Evolutionary conservation across 2,797 vertebrate species (phyloP), one percentile per base, ranked within the genome.

Genomic region (Chloroceryle amazona): DNA sequence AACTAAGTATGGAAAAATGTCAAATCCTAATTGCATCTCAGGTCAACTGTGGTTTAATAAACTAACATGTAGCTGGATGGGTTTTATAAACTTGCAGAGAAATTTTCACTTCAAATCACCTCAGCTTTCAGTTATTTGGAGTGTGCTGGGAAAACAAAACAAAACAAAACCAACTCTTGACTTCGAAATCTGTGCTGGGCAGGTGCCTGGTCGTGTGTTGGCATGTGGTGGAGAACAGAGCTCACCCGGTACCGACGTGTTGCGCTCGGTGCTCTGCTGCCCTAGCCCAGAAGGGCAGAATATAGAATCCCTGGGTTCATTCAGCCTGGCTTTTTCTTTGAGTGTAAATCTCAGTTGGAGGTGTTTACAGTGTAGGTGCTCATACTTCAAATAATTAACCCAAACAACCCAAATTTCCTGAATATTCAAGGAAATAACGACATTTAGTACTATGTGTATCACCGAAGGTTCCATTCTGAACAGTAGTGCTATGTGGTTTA

Each of bases 1-100:
- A 98, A 98, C 97, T 97, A 98, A 98, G 97, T 98, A 98, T 98
- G 97, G 97, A 98, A 98, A 98, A 98, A 98, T 80, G 98, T 98
- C 96, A 98, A 95, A 97, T 98, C 98, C 97, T 98, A 97, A 98
- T 98, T 98, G 96, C 98, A 97, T 98, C 97, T 95, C 95, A 98
- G 97, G 97, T 97, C 91, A 97, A 79, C 97, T 96, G 97, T 98
- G 97, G 97, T 97, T 97, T 95, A 97, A 97, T 97, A 98, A 96
- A 97, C 92, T 91, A 61, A 93, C 47, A 21, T 74, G 73, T 90
- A 87, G 85, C 87, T 96, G 97, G 91, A 97, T 96, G 93, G 97
- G 90, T 93, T 96, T 95, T 96, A 95, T 57, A 95, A 97, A 96
- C 86, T 51, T 97, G 85, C 93, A 14, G 63, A 92, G 95, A 95